Conservation (phyloP, 37 sponge, comb jelly and placozoan genomes). For the Bolinopsis microptera region DNA sequence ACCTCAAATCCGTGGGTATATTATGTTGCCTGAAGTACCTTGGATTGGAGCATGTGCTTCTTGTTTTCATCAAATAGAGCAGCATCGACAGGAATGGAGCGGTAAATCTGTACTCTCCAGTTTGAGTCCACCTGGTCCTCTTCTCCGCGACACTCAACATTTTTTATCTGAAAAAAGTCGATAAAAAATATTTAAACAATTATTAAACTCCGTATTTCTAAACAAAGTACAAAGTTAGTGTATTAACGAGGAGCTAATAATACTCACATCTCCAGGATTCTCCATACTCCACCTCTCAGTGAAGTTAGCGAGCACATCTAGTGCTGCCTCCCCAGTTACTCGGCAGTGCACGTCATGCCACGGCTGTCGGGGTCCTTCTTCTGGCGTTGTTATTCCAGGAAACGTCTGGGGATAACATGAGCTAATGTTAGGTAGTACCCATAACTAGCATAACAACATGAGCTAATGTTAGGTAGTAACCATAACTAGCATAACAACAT, state of each 20-base stretch:
- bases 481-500: no score
- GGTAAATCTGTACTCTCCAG: conserved; percentile 33
- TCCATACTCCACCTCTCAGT: conserved; percentile 40
- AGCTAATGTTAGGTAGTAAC: no score
- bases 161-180: conserved; percentile 13
- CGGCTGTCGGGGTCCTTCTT: conserved; percentile 36
- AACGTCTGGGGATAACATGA: background rate
- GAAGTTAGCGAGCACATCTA: conserved; percentile 46
- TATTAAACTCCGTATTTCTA: background rate
- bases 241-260: no score
- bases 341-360: conserved; percentile 56
- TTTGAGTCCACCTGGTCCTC: background rate
- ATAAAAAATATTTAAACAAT: no score
- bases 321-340: conserved; percentile 50
- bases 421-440: background rate
- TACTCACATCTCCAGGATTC: conserved; percentile 7
- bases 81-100: conserved; percentile 45
- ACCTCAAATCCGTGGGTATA: no score
- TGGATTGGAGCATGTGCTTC: background rate
- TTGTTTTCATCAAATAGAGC: conserved; percentile 52
- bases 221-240: background rate
- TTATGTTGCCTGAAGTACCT: no score
- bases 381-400: background rate
- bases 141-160: background rate
- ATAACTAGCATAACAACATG: no score